Conservation (phyloP, 2,888 invertebrate genomes). For the Orchestes rusci region DNA sequence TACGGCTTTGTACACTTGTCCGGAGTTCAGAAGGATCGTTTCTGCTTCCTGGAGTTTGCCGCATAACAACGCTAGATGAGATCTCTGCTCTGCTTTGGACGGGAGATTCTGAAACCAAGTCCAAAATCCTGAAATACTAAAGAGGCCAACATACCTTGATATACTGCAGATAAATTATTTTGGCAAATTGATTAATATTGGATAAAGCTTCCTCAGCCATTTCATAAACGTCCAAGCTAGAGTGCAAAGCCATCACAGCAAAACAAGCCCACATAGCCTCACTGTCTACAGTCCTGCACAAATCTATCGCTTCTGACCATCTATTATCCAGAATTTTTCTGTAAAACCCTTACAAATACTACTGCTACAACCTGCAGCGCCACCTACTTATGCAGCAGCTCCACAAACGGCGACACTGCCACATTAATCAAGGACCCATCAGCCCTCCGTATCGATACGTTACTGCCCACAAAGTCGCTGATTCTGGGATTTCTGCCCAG, state of each 20-base stretch:
- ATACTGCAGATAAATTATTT: constrained; percentile 78
- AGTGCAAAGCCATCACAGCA: constrained; percentile 84
- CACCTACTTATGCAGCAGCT: constrained; percentile 46
- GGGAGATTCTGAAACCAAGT: constrained; percentile 47
- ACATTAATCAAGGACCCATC: constrained; percentile 81
- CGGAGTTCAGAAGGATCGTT: constrained; percentile 60
- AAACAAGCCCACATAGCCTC: constrained; percentile 87
- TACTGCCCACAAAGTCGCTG: constrained; percentile 74
- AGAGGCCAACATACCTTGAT: constrained; percentile 48
- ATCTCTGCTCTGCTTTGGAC: constrained; percentile 52
- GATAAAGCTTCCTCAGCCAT: constrained; percentile 95
- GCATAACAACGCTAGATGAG: constrained; percentile 60
- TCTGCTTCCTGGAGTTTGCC: constrained; percentile 66
- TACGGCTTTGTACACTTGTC: constrained; percentile 62
- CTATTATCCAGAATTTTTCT: constrained; percentile 65
- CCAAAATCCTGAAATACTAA: background rate
- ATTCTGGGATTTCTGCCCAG: constrained; percentile 81
- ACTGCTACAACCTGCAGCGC: background rate
- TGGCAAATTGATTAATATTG: constrained; percentile 77
- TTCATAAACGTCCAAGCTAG: constrained; percentile 63
- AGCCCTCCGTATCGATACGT: constrained; percentile 75
- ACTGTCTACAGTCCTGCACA: constrained; percentile 44
- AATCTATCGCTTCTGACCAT: constrained; percentile 52
- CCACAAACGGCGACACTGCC: constrained; percentile 64
- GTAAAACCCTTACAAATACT: constrained; percentile 17